A percentile compares a stretch with the other conserved stretches of the same genome.
Conservation (phyloP, 2,888 invertebrate species). For the Schrankia costaestrigalis region DNA sequence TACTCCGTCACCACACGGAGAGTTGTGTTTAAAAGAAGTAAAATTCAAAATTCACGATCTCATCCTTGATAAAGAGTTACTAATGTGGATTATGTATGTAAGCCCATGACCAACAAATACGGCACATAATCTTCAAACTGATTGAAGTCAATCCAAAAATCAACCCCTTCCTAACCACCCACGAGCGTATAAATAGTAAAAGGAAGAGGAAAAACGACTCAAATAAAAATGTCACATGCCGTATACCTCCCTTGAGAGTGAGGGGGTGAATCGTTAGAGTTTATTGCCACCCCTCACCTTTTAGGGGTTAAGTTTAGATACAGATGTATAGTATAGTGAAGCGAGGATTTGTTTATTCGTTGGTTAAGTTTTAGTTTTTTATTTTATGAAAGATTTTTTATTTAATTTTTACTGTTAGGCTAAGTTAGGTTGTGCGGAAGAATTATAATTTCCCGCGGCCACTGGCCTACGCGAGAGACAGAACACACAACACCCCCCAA, state of each 20-base stretch:
- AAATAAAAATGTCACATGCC: conserved; percentile 29
- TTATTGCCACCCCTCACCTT: conserved; percentile 50
- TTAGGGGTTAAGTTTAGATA: conserved; percentile 41
- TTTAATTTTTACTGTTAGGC: no score
- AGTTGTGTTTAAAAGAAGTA: no score
- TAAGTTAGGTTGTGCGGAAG: no score
- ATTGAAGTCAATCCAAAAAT: conserved; percentile 35
- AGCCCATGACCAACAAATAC: no score
- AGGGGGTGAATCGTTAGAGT: conserved; percentile 50
- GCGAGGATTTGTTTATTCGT: not conserved
- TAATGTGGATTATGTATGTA: no score
- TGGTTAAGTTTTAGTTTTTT: not conserved
- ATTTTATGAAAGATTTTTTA: no score
- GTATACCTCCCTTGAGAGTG: conserved; percentile 9
- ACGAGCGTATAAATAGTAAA: conserved; percentile 10
- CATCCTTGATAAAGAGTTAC: no score
- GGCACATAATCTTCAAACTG: not conserved
- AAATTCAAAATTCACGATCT: no score
- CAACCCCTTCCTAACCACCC: not conserved
- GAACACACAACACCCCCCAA: no score
- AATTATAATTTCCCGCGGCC: no score
- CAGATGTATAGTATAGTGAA: conserved; percentile 10
- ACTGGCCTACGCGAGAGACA: no score
- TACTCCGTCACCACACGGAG: no score
- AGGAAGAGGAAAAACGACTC: conserved; percentile 3